These are phyloP conservation scores for Crypturellus tataupa DNA, from an alignment of 2,797 vertebrate genomes.

Conservation along the genomic window DNA sequence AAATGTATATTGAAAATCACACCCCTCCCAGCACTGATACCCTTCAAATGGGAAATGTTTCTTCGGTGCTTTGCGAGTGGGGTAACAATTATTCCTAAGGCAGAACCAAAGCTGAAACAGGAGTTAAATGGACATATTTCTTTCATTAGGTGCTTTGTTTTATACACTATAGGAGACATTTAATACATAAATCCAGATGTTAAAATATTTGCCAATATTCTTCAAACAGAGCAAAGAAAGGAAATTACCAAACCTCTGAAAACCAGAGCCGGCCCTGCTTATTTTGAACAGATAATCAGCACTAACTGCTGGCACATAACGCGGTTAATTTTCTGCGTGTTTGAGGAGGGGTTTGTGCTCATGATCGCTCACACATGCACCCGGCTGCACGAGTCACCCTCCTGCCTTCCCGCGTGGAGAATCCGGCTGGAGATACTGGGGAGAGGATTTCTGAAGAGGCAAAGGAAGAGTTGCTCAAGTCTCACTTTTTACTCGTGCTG, in stretches of 20 bases:
- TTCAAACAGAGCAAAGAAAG: constrained; percentile 39
- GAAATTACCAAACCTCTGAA: constrained; percentile 30
- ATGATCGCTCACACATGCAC: neutral
- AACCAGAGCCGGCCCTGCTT: neutral
- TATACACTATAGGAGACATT: constrained; percentile 13
- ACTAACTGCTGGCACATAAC: neutral
- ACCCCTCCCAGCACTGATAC: neutral
- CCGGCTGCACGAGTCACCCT: neutral
- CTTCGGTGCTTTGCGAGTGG: fast-evolving
- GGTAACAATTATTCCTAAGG: constrained; percentile 2
- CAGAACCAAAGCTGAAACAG: constrained; percentile 7
- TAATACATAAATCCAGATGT: constrained; percentile 43
- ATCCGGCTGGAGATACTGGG: neutral
- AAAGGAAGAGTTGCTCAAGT: neutral
- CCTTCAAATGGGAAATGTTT: constrained; percentile 12
- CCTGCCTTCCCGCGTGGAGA: neutral
- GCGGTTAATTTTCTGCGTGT: neutral
- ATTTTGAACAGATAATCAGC: neutral
- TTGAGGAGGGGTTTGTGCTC: neutral
- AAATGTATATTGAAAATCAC: neutral
- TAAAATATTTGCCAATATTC: constrained; percentile 44
- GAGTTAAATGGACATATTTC: constrained; percentile 33
- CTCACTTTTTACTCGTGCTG: neutral
- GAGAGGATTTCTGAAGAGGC: neutral
- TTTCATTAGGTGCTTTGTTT: constrained; percentile 58